These are phyloP conservation scores for Acrossocheilus wenchowensis DNA, from an alignment of 2,797 vertebrate genomes.

Conservation along the genomic window DNA sequence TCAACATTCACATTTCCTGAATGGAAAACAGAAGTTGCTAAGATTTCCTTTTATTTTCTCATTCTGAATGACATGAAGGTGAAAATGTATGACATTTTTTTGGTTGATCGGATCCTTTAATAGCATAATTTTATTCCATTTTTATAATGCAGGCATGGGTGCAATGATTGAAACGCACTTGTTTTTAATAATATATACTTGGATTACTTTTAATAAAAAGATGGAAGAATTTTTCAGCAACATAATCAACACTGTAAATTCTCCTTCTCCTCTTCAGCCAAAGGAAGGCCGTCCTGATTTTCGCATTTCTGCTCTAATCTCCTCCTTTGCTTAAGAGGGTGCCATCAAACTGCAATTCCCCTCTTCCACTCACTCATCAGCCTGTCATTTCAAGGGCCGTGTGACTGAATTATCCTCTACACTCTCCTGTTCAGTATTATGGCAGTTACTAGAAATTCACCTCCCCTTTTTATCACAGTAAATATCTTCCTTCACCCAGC, in stretches of 20 bases:
- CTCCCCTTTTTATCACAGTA: constrained; percentile 21
- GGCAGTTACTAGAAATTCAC: constrained; percentile 33
- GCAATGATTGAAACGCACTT: neutral
- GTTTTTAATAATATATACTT: neutral
- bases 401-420: constrained; percentile 31
- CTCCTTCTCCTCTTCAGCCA: neutral
- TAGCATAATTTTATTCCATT: neutral
- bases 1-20: neutral
- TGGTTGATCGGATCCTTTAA: neutral
- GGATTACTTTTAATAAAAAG: neutral
- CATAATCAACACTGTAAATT: constrained; percentile 13
- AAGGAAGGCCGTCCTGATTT: constrained; percentile 4
- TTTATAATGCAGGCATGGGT: neutral
- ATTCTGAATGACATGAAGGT: neutral
- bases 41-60: neutral
- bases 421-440: constrained; percentile 10
- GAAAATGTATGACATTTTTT: neutral
- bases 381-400: constrained; percentile 34
- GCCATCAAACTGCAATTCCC: constrained; percentile 37
- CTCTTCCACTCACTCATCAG: constrained; percentile 41
- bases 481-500: constrained; percentile 38
- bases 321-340: constrained; percentile 43
- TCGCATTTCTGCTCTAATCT: constrained; percentile 19
- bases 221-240: neutral
- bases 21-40: neutral